These are phyloP conservation scores for Phrynocephalus vlangalii DNA, from an alignment of 2,797 vertebrate genomes.

Conservation along the genomic window DNA sequence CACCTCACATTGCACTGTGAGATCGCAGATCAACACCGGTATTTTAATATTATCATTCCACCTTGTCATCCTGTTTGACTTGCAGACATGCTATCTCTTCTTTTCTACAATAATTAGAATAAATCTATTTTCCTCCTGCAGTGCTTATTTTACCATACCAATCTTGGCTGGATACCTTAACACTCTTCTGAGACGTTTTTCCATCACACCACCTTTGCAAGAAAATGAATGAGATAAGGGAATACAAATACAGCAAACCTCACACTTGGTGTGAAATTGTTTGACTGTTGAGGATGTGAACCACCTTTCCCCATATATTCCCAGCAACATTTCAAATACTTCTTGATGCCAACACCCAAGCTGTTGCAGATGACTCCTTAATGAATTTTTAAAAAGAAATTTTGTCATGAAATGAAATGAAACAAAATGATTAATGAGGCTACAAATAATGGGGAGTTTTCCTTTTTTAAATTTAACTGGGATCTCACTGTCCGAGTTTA, in stretches of 20 bases:
- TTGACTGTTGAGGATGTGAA: not conserved
- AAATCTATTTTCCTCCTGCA: not conserved
- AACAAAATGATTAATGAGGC: too few species aligned
- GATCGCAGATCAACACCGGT: not conserved
- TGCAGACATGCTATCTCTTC: not conserved
- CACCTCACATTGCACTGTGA: too few species aligned
- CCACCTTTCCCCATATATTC: not conserved
- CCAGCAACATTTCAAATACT: not conserved
- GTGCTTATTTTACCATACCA: not conserved
- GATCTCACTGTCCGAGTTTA: too few species aligned
- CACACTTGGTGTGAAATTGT: not conserved
- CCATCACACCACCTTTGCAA: not conserved
- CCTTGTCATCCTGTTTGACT: not conserved
- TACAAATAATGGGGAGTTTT: too few species aligned
- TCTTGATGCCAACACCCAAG: constrained; percentile 20
- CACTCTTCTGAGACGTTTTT: too few species aligned
- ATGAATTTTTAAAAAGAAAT: too few species aligned
- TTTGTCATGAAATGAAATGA: too few species aligned
- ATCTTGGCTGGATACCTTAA: too few species aligned
- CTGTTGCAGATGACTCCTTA: constrained; percentile 17
- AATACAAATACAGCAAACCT: constrained; percentile 1
- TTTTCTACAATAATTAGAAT: not conserved
- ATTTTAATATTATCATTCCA: not conserved
- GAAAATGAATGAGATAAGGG: not conserved
- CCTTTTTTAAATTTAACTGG: too few species aligned